phyloP scores from a whole-genome alignment of 2,888 invertebrate genomes.

The Odiellus spinosus region DNA sequence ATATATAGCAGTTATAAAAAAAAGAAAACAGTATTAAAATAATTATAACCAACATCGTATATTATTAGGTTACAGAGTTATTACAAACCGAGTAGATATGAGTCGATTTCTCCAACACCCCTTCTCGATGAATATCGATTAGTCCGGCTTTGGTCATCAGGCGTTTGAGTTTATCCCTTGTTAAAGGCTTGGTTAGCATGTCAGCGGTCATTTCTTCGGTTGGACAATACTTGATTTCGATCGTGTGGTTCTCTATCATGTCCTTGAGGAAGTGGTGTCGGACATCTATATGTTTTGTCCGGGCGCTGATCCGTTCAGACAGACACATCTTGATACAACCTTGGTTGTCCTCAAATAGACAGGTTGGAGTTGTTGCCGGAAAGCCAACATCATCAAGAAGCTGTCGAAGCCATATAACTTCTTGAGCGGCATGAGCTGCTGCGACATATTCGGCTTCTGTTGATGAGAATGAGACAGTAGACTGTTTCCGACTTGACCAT shows the following conservation, averaged over 20 bases:
- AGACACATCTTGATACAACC: not conserved
- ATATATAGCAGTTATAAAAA: too few relatives aligned
- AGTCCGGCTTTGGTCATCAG: too few relatives aligned
- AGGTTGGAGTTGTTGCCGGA: too few relatives aligned
- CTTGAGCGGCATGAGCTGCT: conserved; percentile 13
- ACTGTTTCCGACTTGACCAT: conserved; percentile 12
- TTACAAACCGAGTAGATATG: too few relatives aligned
- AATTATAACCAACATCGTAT: too few relatives aligned
- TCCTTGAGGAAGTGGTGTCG: conserved; percentile 1
- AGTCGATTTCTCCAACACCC: too few relatives aligned
- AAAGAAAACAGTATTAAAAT: too few relatives aligned
- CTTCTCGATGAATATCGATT: too few relatives aligned
- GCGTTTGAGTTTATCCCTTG: too few relatives aligned
- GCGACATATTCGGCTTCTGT: conserved; percentile 20
- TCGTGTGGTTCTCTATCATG: not conserved
- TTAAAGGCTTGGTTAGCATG: conserved; percentile 2
- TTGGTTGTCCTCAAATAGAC: not conserved
- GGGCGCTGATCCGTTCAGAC: not conserved
- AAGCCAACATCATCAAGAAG: conserved; percentile 5
- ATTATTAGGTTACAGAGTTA: too few relatives aligned
- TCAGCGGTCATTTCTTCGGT: conserved; percentile 1
- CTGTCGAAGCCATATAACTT: conserved; percentile 5
- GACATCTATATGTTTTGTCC: conserved; percentile 6
- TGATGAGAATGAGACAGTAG: conserved; percentile 17
- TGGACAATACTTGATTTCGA: conserved; percentile 2